Percentiles rank a stretch among this genome's conserved stretches.
phyloP scores from a whole-genome alignment of 2,888 invertebrate species.

The Orthosia cruda region DNA sequence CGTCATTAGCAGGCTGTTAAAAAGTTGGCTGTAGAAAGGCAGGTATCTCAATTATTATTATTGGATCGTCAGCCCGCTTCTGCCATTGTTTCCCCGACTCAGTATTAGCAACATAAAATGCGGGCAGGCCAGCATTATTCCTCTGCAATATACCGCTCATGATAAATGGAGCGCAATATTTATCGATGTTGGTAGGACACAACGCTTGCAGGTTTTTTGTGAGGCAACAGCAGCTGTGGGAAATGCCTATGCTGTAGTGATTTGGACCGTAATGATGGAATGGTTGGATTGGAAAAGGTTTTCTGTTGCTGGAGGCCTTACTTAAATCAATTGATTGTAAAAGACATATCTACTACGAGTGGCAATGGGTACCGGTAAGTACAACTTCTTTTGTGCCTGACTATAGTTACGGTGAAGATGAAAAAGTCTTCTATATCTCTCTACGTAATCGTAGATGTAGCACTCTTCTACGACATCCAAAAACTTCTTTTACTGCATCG shows the following conservation, averaged over 20 bases:
- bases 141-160: slow-evolving; percentile 69
- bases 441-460: no score
- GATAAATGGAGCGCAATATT: slow-evolving; percentile 75
- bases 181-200: slow-evolving; percentile 69
- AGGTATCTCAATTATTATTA: slow-evolving; percentile 64
- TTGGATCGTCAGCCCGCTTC: slow-evolving; percentile 62
- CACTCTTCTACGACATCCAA: no score
- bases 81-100: slow-evolving; percentile 73
- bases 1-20: slow-evolving; percentile 59
- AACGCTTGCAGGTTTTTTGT: slow-evolving; percentile 53
- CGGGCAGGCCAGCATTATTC: slow-evolving; percentile 67
- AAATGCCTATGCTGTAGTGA: slow-evolving; percentile 33
- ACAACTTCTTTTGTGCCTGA: neutral
- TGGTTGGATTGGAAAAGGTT: slow-evolving; percentile 30
- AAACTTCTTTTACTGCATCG: no score
- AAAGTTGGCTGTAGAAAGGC: slow-evolving; percentile 47
- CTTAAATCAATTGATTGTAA: neutral
- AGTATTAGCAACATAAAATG: slow-evolving; percentile 79
- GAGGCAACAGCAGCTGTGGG: slow-evolving; percentile 28
- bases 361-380: no score
- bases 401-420: no score
- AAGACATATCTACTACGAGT: neutral
- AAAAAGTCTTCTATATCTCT: no score
- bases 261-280: slow-evolving; percentile 16
- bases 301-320: neutral